These are phyloP conservation scores for Narcine bancroftii DNA, from an alignment of 2,113 vertebrate genomes.

Conservation along the genomic window DNA sequence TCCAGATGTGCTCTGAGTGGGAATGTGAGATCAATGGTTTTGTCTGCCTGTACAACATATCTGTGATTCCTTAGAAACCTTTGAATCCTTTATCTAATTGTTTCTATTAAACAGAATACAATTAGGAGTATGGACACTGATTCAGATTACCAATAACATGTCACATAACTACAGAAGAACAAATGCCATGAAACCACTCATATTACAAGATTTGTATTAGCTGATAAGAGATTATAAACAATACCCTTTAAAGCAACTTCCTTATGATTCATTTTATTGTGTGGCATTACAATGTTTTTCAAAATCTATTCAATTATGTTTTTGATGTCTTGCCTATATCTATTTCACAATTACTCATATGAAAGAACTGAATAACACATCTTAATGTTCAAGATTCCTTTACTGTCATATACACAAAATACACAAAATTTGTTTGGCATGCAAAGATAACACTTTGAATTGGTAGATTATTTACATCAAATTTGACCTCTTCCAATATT, in stretches of 20 bases:
- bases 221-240: background rate
- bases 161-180: background rate
- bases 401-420: too few species aligned
- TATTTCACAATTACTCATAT: background rate
- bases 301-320: constrained; percentile 1
- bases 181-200: background rate
- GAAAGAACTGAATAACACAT: background rate
- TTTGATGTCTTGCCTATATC: background rate
- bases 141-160: background rate
- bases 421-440: too few species aligned
- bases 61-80: constrained; percentile 4
- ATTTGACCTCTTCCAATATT: background rate
- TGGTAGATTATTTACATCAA: background rate
- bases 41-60: background rate
- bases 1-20: background rate
- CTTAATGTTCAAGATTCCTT: too few species aligned
- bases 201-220: background rate
- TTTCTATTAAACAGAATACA: constrained; percentile 3
- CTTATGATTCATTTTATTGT: background rate
- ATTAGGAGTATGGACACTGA: background rate
- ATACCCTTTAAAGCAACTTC: background rate
- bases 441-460: too few species aligned
- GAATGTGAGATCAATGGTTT: background rate
- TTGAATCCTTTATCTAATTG: constrained; percentile 8
- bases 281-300: background rate